Evolutionary conservation across 2,113 vertebrate genomes (phyloP).

Genomic region (Spea multiplicata): DNA sequence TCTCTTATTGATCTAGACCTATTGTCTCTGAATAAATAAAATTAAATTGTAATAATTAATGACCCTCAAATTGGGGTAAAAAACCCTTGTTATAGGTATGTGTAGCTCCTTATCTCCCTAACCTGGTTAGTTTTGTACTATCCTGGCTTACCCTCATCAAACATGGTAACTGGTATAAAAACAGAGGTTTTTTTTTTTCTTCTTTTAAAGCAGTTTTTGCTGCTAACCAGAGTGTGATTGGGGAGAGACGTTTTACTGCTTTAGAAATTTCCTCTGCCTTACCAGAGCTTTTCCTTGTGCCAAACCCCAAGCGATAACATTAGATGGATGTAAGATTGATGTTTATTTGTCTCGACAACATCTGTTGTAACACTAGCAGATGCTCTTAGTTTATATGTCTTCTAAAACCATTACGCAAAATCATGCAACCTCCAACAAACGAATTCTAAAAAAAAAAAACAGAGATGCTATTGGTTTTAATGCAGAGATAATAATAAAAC

Average conservation of each 20-base stretch:
- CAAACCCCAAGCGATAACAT: slow-evolving; percentile 48
- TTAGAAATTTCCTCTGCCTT: slow-evolving; percentile 31
- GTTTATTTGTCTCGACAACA: slow-evolving; percentile 60
- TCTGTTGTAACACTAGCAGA: slow-evolving; percentile 62
- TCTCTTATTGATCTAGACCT: no score
- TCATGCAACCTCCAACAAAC: slow-evolving; percentile 43
- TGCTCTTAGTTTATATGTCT: slow-evolving; percentile 58
- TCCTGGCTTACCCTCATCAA: no score
- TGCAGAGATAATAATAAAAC: no score
- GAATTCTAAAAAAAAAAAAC: slow-evolving; percentile 35
- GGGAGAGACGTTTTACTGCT: slow-evolving; percentile 30
- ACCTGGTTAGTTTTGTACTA: no score
- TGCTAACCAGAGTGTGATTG: slow-evolving; percentile 25
- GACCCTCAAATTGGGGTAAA: no score
- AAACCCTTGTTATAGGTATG: no score
- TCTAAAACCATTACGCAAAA: slow-evolving; percentile 40
- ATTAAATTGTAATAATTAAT: no score
- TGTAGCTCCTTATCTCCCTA: no score
- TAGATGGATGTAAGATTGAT: slow-evolving; percentile 58
- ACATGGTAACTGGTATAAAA: neutral
- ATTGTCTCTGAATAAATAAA: no score
- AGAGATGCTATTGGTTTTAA: slow-evolving; percentile 36
- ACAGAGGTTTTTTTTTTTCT: neutral
- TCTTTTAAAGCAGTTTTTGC: slow-evolving; percentile 2
- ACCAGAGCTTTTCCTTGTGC: slow-evolving; percentile 30